Base-by-base conservation (phyloP, 2,113 vertebrate genomes). In the Parus major region DNA sequence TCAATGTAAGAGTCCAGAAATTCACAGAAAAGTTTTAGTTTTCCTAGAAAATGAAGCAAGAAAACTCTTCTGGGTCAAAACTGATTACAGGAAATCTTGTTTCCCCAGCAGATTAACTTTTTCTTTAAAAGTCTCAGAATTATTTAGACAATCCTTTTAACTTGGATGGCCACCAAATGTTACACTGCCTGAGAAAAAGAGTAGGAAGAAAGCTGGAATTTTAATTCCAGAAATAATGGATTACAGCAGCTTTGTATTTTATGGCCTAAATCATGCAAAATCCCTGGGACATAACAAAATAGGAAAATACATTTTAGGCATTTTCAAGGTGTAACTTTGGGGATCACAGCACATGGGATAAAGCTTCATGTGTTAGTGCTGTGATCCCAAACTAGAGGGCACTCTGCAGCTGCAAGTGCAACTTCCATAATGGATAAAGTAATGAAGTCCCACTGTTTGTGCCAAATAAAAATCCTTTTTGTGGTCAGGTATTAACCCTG, bases 391-490 rank as follows among this genome's bases (percentile, higher is more conserved):
- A 91, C 82, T 66, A 94, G 91, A 21, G 89, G 96, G 93, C 96
- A 88, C 92, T 75, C 75, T 21, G 47, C 50, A 72, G 93, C 89
- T 18, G n/a, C 15, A n/a, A 87, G 86, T 72, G 78, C 63, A 86
- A 59, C 57, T 91, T 71, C 60, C 90, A 77, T 35, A 42, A 60
- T 0, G 59, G 71, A 73, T 95, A 86, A 85, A 50, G 59, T 12
- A 63, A 61, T 35, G 5, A 83, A 93, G 76, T 52, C n/a, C 35
- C 49, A 36, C 27, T 35, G 41, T 59, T 88, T 42, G 71, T 68
- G 94, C 87, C 90, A 90, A 92, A 78, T 63, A 71, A 90, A 94
- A 94, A 90, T 57, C 81, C 84, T 90, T 73, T 85, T 50, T 60
- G 85, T 57, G 68, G 57, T 41, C 57, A 82, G 59, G 85, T 75